Evolutionary conservation across 2,797 vertebrate genomes (phyloP).

Genomic region (Pachyuromys duprasi): DNA sequence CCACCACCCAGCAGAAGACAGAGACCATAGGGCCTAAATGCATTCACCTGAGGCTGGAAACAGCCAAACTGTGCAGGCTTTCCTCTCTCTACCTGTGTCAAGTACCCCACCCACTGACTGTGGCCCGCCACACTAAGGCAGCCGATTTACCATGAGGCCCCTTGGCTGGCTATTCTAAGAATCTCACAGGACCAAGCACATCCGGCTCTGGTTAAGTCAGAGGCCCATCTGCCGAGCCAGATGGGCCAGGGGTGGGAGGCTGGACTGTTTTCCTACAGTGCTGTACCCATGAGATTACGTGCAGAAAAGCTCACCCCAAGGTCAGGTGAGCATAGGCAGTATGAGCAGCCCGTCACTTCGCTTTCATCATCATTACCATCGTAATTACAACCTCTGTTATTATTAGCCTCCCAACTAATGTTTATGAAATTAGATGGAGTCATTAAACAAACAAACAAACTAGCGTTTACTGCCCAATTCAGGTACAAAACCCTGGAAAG

Average conservation of each 20-base stretch:
- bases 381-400: no score
- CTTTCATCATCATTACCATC: background rate
- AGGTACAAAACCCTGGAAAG: background rate
- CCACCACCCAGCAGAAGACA: background rate
- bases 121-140: background rate
- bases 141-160: rapidly evolving
- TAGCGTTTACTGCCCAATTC: background rate
- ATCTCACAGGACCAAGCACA: background rate
- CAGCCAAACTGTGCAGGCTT: background rate
- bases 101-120: background rate
- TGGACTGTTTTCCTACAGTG: no score
- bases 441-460: no score
- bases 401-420: background rate
- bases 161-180: background rate
- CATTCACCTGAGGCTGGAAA: background rate
- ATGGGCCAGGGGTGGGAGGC: no score
- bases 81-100: background rate
- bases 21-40: no score
- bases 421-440: background rate
- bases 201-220: no score
- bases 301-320: no score
- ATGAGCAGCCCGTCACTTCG: background rate
- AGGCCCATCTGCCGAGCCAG: background rate
- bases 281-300: no score
- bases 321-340: background rate